phyloP scores from a whole-genome alignment of 2,113 vertebrate genomes.

The Phocoena phocoena region DNA sequence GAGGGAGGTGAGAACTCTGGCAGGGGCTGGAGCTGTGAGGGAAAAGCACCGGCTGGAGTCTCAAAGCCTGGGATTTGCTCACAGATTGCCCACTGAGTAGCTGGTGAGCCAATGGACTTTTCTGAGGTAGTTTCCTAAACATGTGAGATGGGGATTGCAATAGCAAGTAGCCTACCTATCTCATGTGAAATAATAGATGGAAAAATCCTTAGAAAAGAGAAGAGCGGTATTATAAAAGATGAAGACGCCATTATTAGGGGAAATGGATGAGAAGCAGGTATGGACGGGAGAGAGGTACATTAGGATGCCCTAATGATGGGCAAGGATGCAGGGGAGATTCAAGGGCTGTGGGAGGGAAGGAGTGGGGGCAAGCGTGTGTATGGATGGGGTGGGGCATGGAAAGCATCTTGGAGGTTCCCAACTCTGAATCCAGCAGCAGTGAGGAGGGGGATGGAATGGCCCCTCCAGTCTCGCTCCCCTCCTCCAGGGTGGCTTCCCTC shows the following conservation, averaged over 20 bases:
- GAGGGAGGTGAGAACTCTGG: background rate
- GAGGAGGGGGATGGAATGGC: background rate
- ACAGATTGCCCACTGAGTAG: background rate
- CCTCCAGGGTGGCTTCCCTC: background rate
- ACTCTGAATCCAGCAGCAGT: background rate
- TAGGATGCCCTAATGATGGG: background rate
- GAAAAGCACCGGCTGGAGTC: background rate
- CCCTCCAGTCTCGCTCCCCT: background rate
- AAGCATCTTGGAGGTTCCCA: background rate
- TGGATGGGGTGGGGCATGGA: background rate
- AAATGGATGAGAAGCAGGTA: background rate
- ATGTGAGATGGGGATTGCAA: background rate
- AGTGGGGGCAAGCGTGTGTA: background rate
- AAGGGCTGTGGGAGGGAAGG: background rate
- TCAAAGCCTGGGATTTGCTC: background rate
- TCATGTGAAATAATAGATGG: background rate
- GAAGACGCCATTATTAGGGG: background rate
- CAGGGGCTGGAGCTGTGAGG: background rate
- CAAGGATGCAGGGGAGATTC: background rate
- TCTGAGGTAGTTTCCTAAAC: background rate
- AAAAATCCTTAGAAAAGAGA: background rate
- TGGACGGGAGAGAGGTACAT: background rate
- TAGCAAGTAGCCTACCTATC: background rate
- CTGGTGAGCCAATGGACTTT: background rate
- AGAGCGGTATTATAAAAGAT: background rate